Evolutionary conservation across 2,797 vertebrate genomes (phyloP), one percentile per base, ranked within the genome.

Genomic region (Chelonia mydas): DNA sequence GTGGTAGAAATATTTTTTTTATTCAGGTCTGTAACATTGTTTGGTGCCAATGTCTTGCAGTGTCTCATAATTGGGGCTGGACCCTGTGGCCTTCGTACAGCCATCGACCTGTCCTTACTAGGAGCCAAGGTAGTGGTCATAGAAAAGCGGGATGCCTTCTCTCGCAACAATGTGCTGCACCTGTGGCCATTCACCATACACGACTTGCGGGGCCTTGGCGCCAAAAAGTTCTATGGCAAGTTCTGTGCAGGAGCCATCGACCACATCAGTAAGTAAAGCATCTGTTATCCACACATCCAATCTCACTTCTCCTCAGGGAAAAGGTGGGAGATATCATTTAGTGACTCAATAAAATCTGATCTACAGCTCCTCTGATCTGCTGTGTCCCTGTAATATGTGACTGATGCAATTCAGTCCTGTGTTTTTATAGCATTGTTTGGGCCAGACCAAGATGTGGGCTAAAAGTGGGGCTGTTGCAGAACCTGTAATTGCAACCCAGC

Each of bases 41-140:
- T 74, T 9, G 27, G 47, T 92, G 17, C 81, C 89, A 17, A 72
- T 98, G 83, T 98, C 95, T 95, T 94, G 10, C 98, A 99, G 99
- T 99, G 99, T 99, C 98, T 99, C 97, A 99, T 99, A 93, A 99
- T 99, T 23, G 99, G 99, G 86, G 99, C 99, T 41, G 99, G 99
- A 94, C 99, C 99, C 96, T 99, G 99, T 72, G 99, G 99, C 92
- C 97, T 99, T 94, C 99, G 99, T 16, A 99, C 99, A 59, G 99
- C 99, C 96, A 99, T 99, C 25, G 99, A 99, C 97, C 97, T 99
- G 28, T 99, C 98, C 1, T 99, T 99, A 94, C 96, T 99, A 86
- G 99, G 99, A 94, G 99, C 99, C 97, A 99, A 99, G 98, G 99
- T 99, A 93, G 99, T 99, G 41, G 98, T 99, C 47, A 97, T 99